phyloP scores from a whole-genome alignment of 1,140 invertebrate genomes.

The Sminthurides bifidus region DNA sequence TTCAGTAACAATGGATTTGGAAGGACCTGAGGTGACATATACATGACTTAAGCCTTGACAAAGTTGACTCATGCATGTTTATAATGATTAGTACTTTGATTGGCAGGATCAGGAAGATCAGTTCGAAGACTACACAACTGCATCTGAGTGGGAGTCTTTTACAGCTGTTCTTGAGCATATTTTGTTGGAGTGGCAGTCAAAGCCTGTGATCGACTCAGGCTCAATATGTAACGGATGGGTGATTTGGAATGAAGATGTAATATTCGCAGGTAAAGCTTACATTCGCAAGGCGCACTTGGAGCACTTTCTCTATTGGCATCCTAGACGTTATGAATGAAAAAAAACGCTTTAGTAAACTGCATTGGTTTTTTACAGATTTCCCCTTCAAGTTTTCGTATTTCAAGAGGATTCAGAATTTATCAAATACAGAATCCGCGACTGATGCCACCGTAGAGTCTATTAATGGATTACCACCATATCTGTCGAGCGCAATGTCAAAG shows the following conservation, averaged over 20 bases:
- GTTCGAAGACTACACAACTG: conserved; percentile 37
- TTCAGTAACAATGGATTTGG: too few species aligned
- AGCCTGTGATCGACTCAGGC: conserved; percentile 49
- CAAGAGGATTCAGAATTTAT: conserved; percentile 6
- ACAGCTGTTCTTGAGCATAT: conserved; percentile 80
- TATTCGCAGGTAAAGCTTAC: conserved; percentile 44
- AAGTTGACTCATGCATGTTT: background rate
- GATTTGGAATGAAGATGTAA: conserved; percentile 44
- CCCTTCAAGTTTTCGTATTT: conserved; percentile 25
- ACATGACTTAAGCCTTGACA: too few species aligned
- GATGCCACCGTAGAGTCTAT: background rate
- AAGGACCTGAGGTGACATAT: too few species aligned
- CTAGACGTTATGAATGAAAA: too few species aligned
- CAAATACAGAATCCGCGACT: background rate
- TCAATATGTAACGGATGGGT: conserved; percentile 43
- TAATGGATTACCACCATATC: background rate
- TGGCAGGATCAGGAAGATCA: conserved; percentile 28
- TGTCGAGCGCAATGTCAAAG: background rate
- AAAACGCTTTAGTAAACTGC: too few species aligned
- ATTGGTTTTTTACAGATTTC: conserved; percentile 18
- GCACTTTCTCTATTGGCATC: too few species aligned
- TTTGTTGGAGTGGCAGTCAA: conserved; percentile 61
- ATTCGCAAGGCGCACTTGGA: too few species aligned
- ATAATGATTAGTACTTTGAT: background rate
- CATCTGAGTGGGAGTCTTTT: conserved; percentile 91